Conservation (phyloP, 2,113 vertebrate species). For the Charina bottae region DNA sequence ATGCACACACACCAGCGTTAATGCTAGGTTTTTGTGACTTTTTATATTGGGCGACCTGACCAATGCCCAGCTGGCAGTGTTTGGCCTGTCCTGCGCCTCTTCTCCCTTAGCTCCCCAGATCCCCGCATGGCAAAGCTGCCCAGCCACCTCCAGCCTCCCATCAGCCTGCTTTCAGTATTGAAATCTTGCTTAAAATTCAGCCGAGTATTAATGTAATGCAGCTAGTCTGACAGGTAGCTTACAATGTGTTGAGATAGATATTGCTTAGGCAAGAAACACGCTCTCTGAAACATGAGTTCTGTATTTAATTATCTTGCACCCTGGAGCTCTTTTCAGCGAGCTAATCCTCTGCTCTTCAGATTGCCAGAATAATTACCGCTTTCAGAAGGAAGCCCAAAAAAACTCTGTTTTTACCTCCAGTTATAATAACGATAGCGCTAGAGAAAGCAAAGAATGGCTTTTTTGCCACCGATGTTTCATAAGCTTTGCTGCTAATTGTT, state of each 20-base stretch:
- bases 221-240: slow-evolving; percentile 1
- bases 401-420: slow-evolving; percentile 49
- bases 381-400: slow-evolving; percentile 22
- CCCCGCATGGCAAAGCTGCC: background rate
- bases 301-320: slow-evolving; percentile 47
- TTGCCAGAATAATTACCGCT: slow-evolving; percentile 42
- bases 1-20: background rate
- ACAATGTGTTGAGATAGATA: slow-evolving; percentile 16
- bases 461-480: slow-evolving; percentile 32
- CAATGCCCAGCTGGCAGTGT: background rate
- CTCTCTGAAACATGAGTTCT: slow-evolving; percentile 28
- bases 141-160: background rate
- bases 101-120: background rate
- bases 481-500: slow-evolving; percentile 17
- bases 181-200: slow-evolving; percentile 7
- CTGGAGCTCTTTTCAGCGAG: slow-evolving; percentile 40
- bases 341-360: slow-evolving; percentile 43
- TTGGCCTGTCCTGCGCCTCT: background rate
- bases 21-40: background rate
- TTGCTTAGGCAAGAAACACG: slow-evolving; percentile 27
- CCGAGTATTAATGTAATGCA: slow-evolving; percentile 19
- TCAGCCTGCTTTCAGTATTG: background rate
- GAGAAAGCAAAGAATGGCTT: background rate
- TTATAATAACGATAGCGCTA: background rate
- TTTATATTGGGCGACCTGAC: background rate